Conservation (phyloP, 2,113 vertebrate species). For the Sinocyclocheilus rhinocerous region DNA sequence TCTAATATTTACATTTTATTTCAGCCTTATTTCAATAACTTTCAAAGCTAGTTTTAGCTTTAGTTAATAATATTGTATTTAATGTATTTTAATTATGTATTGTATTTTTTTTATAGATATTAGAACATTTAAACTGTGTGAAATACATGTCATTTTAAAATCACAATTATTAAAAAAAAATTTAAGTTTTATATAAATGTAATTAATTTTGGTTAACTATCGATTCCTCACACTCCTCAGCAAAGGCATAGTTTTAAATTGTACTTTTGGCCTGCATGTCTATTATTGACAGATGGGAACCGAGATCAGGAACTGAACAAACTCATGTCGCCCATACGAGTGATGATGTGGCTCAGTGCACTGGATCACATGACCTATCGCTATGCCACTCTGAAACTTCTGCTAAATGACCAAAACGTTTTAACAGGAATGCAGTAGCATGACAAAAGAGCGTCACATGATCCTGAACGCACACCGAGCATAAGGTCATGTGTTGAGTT, state of each 20-base stretch:
- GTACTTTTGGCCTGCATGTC: background rate
- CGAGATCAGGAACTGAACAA: background rate
- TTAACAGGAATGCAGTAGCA: background rate
- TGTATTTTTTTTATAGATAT: background rate
- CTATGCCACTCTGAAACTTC: background rate
- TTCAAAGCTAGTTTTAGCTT: background rate
- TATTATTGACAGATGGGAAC: background rate
- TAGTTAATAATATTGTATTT: background rate
- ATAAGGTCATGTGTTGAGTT: background rate
- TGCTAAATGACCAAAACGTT: background rate
- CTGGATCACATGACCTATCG: background rate
- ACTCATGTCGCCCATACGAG: too few species aligned
- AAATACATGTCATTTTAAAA: background rate
- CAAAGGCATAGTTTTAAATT: background rate
- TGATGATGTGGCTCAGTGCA: background rate
- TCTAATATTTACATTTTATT: too few species aligned
- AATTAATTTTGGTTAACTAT: background rate
- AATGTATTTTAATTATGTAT: background rate
- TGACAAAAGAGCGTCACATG: background rate
- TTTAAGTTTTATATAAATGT: too few species aligned
- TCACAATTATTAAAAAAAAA: background rate
- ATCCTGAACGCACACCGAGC: constrained; percentile 4
- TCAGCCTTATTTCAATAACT: too few species aligned
- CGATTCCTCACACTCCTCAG: background rate
- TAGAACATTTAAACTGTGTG: background rate